Evolutionary conservation across 2,797 vertebrate species (phyloP).

Genomic region (Remorina albescens): DNA sequence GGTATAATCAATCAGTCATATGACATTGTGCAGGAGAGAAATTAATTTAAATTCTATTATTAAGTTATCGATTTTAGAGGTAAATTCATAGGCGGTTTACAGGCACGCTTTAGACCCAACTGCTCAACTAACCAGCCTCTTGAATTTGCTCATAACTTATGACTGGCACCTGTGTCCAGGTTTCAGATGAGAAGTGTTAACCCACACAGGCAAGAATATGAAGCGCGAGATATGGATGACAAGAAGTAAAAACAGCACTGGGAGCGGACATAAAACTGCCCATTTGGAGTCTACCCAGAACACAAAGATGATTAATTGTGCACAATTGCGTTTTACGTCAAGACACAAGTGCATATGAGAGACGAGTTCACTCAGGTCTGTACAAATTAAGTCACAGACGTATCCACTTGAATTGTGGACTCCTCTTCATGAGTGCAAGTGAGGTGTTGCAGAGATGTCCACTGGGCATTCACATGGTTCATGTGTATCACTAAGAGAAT

Average conservation of each 20-base stretch:
- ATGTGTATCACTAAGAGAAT: not conserved
- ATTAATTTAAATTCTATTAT: slow-evolving; percentile 4
- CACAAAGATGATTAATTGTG: not conserved
- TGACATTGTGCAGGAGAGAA: slow-evolving; percentile 24
- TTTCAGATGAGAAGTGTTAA: not conserved
- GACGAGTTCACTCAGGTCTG: not conserved
- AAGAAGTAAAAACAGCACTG: not conserved
- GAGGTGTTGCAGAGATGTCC: not conserved
- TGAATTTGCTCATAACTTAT: slow-evolving; percentile 34
- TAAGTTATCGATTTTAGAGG: slow-evolving; percentile 43
- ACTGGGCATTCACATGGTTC: not conserved
- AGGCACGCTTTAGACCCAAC: not conserved
- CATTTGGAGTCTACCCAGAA: not conserved
- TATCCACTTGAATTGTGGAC: not conserved
- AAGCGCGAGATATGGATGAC: not conserved
- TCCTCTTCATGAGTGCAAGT: not conserved
- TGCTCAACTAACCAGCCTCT: slow-evolving; percentile 12
- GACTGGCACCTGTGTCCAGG: slow-evolving; percentile 23
- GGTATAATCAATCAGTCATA: slow-evolving; percentile 51
- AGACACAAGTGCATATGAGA: not conserved
- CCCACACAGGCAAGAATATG: slow-evolving; percentile 3
- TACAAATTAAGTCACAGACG: not conserved
- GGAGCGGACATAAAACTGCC: not conserved
- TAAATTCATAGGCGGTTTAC: slow-evolving; percentile 44
- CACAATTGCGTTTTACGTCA: not conserved